phyloP scores from a whole-genome alignment of 2,888 invertebrate genomes.

The Gasteruption jaculator region DNA sequence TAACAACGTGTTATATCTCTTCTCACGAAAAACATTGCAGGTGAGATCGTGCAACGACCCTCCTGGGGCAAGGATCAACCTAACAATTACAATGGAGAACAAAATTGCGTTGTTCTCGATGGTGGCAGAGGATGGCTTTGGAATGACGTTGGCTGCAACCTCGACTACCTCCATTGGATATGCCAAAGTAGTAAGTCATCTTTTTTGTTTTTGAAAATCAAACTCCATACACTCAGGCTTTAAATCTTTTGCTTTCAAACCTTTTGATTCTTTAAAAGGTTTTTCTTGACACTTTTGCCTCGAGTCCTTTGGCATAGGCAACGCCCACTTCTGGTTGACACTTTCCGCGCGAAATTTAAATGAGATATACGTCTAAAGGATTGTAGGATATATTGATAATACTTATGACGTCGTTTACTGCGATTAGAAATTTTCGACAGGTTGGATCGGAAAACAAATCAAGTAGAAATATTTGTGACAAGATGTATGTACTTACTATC shows the following conservation, averaged over 20 bases:
- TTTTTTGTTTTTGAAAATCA: conserved; percentile 1
- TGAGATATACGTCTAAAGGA: too few relatives aligned
- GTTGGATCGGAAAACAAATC: too few relatives aligned
- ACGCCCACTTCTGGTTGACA: too few relatives aligned
- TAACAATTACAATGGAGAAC: conserved; percentile 92
- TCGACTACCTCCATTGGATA: conserved; percentile 90
- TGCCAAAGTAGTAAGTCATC: conserved; percentile 79
- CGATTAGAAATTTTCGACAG: too few relatives aligned
- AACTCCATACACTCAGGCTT: neutral
- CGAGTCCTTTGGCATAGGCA: too few relatives aligned
- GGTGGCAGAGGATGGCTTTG: conserved; percentile 87
- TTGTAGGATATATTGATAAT: too few relatives aligned
- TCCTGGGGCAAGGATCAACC: conserved; percentile 93
- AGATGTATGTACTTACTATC: too few relatives aligned
- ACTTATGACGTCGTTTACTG: too few relatives aligned
- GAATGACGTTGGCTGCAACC: conserved; percentile 92
- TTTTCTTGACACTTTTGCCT: neutral
- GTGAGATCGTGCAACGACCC: conserved; percentile 72
- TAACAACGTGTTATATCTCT: too few relatives aligned
- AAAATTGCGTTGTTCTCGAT: conserved; percentile 91
- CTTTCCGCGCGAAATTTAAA: too few relatives aligned
- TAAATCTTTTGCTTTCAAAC: neutral
- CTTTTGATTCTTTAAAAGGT: conserved; percentile 1
- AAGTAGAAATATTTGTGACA: too few relatives aligned
- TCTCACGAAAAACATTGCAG: too few relatives aligned